Percentiles rank a stretch among this genome's conserved stretches.
phyloP scores from a whole-genome alignment of 1,140 invertebrate genomes.

The Zaprionus ornatus region DNA sequence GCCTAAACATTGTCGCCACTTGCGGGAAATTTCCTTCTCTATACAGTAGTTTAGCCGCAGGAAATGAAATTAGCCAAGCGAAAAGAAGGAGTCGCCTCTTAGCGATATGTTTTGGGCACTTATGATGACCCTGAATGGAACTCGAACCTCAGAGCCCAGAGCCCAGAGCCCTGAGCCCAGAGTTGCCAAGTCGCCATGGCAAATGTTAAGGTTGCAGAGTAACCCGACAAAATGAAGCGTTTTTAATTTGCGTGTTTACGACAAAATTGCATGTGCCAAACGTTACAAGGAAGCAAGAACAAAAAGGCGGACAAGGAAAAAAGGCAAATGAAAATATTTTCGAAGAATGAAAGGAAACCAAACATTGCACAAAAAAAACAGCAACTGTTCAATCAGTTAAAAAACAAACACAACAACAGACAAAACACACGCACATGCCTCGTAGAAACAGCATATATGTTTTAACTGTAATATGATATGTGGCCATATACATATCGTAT shows the following conservation, averaged over 20 bases:
- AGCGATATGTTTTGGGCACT: constrained; percentile 36
- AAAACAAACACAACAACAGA: background rate
- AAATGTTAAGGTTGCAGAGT: constrained; percentile 64
- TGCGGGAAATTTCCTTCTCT: constrained; percentile 21
- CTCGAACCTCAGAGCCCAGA: constrained; percentile 1
- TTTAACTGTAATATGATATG: constrained; percentile 10
- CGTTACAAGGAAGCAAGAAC: constrained; percentile 25
- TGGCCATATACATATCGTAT: background rate
- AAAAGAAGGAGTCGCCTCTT: constrained; percentile 29
- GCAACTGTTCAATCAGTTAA: background rate
- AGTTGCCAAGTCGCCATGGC: constrained; percentile 32
- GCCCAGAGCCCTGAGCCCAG: constrained; percentile 13
- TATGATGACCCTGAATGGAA: constrained; percentile 46
- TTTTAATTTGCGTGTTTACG: constrained; percentile 75
- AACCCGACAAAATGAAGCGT: constrained; percentile 27
- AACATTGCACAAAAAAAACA: background rate
- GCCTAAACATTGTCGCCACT: constrained; percentile 73
- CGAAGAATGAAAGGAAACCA: background rate
- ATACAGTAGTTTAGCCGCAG: constrained; percentile 34
- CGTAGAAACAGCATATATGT: background rate
- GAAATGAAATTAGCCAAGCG: constrained; percentile 61
- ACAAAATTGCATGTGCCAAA: constrained; percentile 59
- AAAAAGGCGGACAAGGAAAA: constrained; percentile 7
- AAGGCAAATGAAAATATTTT: constrained; percentile 38
- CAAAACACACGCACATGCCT: background rate